Evolutionary conservation across 2,797 vertebrate species (phyloP), one percentile per base, ranked within the genome.

Genomic region (Phrynocephalus guinanensis): DNA sequence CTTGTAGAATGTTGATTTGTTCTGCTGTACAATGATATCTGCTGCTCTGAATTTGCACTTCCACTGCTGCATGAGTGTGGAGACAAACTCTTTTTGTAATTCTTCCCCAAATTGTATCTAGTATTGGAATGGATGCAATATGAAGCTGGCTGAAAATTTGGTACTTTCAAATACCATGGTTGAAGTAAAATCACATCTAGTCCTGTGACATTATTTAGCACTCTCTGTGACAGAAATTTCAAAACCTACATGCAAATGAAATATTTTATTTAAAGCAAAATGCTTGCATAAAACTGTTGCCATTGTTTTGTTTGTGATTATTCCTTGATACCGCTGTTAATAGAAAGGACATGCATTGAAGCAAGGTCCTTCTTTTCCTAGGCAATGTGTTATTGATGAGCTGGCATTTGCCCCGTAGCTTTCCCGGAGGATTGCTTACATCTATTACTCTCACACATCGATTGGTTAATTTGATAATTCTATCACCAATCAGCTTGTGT

Each of bases 401-500:
- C 97, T 98, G 97, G 97, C 97, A 98, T 98, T 98, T 98, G 97
- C 97, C 97, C 97, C 96, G 96, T 97, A 97, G 97, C 96, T 96
- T 95, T 97, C 97, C 97, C 97, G 91, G 95, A 97, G 96, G 96
- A 96, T 95, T 96, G 96, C 96, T 96, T 96, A 96, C 97, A 97
- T 97, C 96, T 96, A 97, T 97, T 97, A 97, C 96, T 97, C 97
- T 96, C 97, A 95, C 92, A 95, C 97, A 99, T 99, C 97, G 98
- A 98, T 98, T 98, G 98, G 97, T 98, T 98, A 97, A 98, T 99
- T 98, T 98, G 98, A 99, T 99, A 98, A 98, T 98, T 98, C 98
- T 98, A 98, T 99, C 98, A 98, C 98, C 98, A 98, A 98, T 99
- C 98, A 98, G 97, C 97, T 98, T 97, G 97, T 97, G 97, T 97